A percentile compares a stretch with the other conserved stretches of the same genome.
Conservation (phyloP, 2,797 vertebrate genomes). For the Sus cebifrons region DNA sequence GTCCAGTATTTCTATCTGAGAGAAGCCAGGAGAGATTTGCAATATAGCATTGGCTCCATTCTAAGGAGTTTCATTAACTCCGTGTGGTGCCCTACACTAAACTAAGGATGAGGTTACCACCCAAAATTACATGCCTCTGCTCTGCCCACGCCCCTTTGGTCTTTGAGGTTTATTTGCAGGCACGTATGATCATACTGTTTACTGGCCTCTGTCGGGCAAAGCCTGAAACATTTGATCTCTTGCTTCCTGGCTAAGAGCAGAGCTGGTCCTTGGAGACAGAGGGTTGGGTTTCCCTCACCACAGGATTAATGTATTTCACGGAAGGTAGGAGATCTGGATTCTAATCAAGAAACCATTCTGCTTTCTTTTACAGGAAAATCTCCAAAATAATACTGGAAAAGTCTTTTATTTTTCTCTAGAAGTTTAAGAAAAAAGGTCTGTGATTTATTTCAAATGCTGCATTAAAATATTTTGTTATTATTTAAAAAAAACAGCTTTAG, state of each 20-base stretch:
- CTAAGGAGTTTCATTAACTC: neutral
- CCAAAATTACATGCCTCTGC: neutral
- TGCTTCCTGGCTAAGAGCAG: constrained; percentile 16
- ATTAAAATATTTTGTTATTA: constrained; percentile 35
- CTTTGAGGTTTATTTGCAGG: constrained; percentile 41
- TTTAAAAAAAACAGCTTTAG: constrained; percentile 28
- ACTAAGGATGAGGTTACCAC: neutral
- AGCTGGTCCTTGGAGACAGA: neutral
- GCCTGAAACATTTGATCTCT: neutral
- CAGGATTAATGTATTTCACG: neutral
- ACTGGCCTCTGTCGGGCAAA: neutral
- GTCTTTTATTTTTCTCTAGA: constrained; percentile 47
- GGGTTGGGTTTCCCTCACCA: constrained; percentile 13
- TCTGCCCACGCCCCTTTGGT: neutral
- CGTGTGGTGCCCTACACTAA: neutral
- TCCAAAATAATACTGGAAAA: constrained; percentile 26
- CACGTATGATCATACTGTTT: constrained; percentile 53
- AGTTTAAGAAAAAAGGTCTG: constrained; percentile 28
- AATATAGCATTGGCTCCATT: neutral
- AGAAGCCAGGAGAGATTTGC: neutral
- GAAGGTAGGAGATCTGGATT: constrained; percentile 3
- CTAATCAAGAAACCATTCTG: constrained; percentile 39
- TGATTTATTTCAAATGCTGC: constrained; percentile 33
- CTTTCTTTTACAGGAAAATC: constrained; percentile 27
- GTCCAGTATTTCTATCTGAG: neutral